Conservation (phyloP, 2,888 invertebrate species). For the Ophion ellenae region DNA sequence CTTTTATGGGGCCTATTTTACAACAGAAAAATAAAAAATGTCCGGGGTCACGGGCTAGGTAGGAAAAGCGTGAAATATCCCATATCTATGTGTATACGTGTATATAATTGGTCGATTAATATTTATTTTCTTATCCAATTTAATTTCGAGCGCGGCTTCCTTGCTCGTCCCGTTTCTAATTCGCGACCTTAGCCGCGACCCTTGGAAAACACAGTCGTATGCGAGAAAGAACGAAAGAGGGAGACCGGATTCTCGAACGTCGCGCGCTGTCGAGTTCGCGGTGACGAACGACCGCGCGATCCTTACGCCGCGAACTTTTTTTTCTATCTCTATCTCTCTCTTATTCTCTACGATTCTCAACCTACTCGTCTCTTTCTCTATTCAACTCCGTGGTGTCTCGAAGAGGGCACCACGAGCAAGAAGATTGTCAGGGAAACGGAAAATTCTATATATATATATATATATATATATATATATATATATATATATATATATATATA, state of each 20-base stretch:
- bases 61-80: no score
- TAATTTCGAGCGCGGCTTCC: slow-evolving; percentile 1
- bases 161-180: slow-evolving; percentile 10
- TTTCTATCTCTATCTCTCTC: slow-evolving; percentile 12
- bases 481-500: slow-evolving; percentile 38
- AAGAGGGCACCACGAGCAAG: not conserved
- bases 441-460: slow-evolving; percentile 58
- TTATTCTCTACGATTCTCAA: slow-evolving; percentile 7
- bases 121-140: no score
- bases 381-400: slow-evolving; percentile 44
- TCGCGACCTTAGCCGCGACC: not conserved
- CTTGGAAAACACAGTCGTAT: not conserved
- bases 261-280: slow-evolving; percentile 12
- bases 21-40: no score
- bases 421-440: slow-evolving; percentile 40
- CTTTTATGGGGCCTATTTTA: no score
- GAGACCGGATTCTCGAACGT: slow-evolving; percentile 16
- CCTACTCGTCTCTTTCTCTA: slow-evolving; percentile 4
- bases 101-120: no score
- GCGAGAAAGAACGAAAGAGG: not conserved
- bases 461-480: slow-evolving; percentile 49
- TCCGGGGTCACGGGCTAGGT: no score
- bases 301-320: slow-evolving; percentile 7
- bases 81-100: no score
- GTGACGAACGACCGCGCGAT: slow-evolving; percentile 39